Evolutionary conservation across 2,888 invertebrate species (phyloP), one percentile per base, ranked within the genome.

Genomic region (Fabriciana adippe): DNA sequence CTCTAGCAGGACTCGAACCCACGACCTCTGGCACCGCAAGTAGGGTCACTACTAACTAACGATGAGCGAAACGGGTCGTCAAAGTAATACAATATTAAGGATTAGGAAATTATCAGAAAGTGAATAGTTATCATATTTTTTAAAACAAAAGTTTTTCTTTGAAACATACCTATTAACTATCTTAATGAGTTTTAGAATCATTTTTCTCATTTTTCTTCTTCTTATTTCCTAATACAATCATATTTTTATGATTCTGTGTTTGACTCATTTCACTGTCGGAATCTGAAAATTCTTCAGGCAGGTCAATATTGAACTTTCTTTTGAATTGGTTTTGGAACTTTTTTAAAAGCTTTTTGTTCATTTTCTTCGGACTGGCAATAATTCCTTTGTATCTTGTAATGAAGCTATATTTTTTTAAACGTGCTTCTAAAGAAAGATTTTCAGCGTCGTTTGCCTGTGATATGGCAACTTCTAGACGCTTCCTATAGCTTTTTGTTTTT

Each of bases 391-490:
- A 93, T 72, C 87, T 85, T 3, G 86, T 74, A 53, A 93, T 72
- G 72, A 94, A 94, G 72, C 93, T 91, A 67, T 85, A 93, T 72
- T 87, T 88, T 4, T 79, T 76, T 35, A 93, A 79, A 48, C 93
- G 86, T 15, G 84, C 80, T 0, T 72, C 50, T 0, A 90, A 73
- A 1, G 83, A 66, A n/a, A 92, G 73, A 26, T 75, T 80, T 41
- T 78, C 72, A 0, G 93, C 93, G 50, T 89, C 84, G 41, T 89
- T 81, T 0, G 93, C 93, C 75, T 92, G 88, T 4, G 64, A 74
- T 21, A 84, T 76, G 1, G 93, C 90, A 8, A 73, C 75, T 68
- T 76, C 73, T 8, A 93, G 69, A n/a, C 93, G 88, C 15, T 74
- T 75, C 60, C 74, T 80, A 63, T 79, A 83, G 55, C 76, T 82